Evolutionary conservation across 2,888 invertebrate species (phyloP), one percentile per base, ranked within the genome.

Genomic region (Gymnoscelis rufifasciata): DNA sequence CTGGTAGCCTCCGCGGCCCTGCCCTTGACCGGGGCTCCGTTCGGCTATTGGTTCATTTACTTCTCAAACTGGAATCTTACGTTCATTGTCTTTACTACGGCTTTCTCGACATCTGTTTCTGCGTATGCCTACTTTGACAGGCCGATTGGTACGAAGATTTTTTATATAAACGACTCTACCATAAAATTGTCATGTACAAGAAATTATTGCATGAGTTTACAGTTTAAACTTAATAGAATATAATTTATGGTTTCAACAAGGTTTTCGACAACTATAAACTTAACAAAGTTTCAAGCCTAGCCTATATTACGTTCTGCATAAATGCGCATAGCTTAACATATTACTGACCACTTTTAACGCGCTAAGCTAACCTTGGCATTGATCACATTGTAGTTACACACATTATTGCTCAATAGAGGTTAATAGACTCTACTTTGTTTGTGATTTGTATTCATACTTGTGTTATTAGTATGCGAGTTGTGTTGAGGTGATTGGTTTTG

Each of bases 21-120:
- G 59, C 61, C 72, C 58, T 56, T 71, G 68, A 66, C 68, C 60
- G 56, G 56, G 47, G 51, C 49, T 47, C 55, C 60, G 51, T 58
- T 72, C 52, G 70, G 71, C 51, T 83, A 79, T 59, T 88, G 88
- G 83, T 77, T 79, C 63, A 79, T 89, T 59, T 89, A 86, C 66
- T 64, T 88, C 43, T 80, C 86, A 7, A 77, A 88, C 65, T 89
- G 89, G 88, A 80, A 78, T 36, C 75, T 80, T 54, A 51, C 81
- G 43, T 59, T 80, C 39, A 68, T 77, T 19, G 74, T 75, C 44
- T 56, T 77, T 40, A 74, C 72, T 15, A 59, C 63, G 40, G 74
- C 68, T 46, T 79, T 75, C 62, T 71, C 69, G 10, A 66, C 75
- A n/a, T 58, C 64, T 36, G 72, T 80, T 36, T 76, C 79, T 8